These are phyloP conservation scores for Eurois occulta DNA, from an alignment of 2,888 invertebrate species.

Conservation along the genomic window DNA sequence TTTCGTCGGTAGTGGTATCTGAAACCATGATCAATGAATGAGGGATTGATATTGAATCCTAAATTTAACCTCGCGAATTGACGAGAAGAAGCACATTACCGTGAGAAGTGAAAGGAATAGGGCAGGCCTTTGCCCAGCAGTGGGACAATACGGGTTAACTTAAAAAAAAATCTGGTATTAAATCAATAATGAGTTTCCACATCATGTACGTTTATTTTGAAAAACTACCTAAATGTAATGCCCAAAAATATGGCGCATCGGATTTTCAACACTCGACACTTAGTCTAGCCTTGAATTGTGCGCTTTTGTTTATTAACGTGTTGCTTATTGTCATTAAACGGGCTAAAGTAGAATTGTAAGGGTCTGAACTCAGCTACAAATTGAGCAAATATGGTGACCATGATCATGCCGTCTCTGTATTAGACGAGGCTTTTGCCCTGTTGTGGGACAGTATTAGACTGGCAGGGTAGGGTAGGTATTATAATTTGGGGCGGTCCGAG, in stretches of 20 bases:
- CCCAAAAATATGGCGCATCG: neutral
- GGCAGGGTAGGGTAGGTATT: neutral
- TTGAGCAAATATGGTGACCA: neutral
- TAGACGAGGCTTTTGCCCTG: neutral
- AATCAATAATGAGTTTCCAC: neutral
- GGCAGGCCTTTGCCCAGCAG: no score
- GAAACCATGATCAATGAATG: constrained; percentile 2
- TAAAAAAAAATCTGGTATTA: neutral
- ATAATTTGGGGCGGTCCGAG: neutral
- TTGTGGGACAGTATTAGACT: neutral
- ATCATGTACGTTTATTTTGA: neutral
- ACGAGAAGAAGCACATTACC: no score
- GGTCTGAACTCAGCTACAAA: neutral
- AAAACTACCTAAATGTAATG: neutral
- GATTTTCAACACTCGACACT: neutral
- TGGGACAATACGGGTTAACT: no score
- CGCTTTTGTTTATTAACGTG: neutral
- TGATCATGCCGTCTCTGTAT: neutral
- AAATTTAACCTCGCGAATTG: neutral
- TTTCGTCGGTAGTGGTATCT: constrained; percentile 55
- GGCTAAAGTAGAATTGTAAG: neutral
- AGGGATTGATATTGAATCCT: neutral
- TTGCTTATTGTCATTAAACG: neutral
- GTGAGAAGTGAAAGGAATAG: no score
- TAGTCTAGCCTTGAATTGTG: neutral